Base-by-base conservation (phyloP, 2,797 vertebrate genomes). In the Rhabdophis nuchalis region DNA sequence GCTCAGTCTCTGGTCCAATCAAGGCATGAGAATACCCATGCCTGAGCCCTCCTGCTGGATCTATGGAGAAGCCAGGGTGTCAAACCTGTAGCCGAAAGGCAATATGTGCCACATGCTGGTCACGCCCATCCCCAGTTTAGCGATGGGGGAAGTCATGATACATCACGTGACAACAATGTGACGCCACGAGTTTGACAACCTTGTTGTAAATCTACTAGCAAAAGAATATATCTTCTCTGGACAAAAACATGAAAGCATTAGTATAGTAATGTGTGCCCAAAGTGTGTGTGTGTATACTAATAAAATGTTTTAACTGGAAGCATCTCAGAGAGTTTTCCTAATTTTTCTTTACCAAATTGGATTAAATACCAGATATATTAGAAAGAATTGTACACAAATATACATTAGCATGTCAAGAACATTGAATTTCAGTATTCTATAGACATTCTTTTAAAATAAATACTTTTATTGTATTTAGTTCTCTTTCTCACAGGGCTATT, bases 401-500 rank as follows among this genome's bases (percentile, higher is more conserved):
- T 92, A 94, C 93, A 82, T 94, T 92, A 94, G 88, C 89, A 85
- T 57, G 64, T 90, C 93, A 94, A 94, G 94, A 88, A 87, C 93
- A 94, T 95, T 93, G 91, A 94, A 96, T 96, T 94, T 93, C 93
- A 90, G 93, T 94, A 88, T 86, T 91, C 56, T 95, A 88, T 93
- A 92, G 95, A 88, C 93, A 1, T 14, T 87, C 93, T 93, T 68
- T 95, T 90, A 91, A 96, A 52, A 96, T 94, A 95, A 96, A 92
- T 95, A 88, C 91, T 95, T 96, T 94, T 96, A 92, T 86, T 89
- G 91, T 27, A 23, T 57, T 20, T 13, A 11, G 20, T 57, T 23
- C 25, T 64, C 68, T 10, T 53, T 72, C 93, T 96, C 96, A 93
- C 92, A 99, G 99, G 98, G 98, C 99, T 86, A 98, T 99, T 96